These are phyloP conservation scores for Drusus annulatus DNA, from an alignment of 1,140 invertebrate genomes.

Conservation along the genomic window DNA sequence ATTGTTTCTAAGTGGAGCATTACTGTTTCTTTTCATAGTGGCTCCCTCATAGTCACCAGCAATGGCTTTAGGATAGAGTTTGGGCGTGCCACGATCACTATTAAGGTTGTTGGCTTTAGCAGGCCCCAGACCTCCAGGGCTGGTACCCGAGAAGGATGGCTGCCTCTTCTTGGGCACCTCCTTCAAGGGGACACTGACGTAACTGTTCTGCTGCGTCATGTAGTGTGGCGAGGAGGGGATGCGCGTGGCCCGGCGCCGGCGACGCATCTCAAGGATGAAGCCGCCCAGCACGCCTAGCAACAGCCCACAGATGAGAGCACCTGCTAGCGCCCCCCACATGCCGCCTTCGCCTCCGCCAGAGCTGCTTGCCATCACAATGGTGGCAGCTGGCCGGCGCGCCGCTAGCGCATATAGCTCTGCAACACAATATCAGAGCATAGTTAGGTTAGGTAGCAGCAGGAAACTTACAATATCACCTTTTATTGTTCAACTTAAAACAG, in stretches of 20 bases:
- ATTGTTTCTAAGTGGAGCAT: slow-evolving; percentile 66
- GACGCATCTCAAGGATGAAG: slow-evolving; percentile 61
- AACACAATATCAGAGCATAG: too few species aligned
- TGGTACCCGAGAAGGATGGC: slow-evolving; percentile 72
- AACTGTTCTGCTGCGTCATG: slow-evolving; percentile 86
- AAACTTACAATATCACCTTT: too few species aligned
- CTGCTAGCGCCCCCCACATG: neutral
- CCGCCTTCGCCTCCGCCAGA: neutral
- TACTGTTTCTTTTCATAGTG: slow-evolving; percentile 80
- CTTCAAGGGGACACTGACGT: slow-evolving; percentile 85
- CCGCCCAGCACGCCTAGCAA: slow-evolving; percentile 60
- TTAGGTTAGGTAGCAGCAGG: too few species aligned
- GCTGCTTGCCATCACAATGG: neutral
- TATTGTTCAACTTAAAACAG: too few species aligned
- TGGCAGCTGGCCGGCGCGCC: slow-evolving; percentile 59
- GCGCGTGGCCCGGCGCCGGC: slow-evolving; percentile 53
- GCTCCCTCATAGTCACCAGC: slow-evolving; percentile 84
- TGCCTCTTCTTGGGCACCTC: slow-evolving; percentile 74
- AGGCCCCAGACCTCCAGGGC: slow-evolving; percentile 72
- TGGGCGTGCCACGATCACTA: slow-evolving; percentile 74
- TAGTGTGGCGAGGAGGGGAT: slow-evolving; percentile 81
- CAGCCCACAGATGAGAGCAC: neutral
- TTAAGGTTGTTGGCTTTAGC: slow-evolving; percentile 75
- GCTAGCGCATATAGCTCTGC: slow-evolving; percentile 67
- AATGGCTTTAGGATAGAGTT: slow-evolving; percentile 77